These are phyloP conservation scores for Drosophila persimilis DNA, from an alignment of 1,140 invertebrate genomes.

Conservation along the genomic window DNA sequence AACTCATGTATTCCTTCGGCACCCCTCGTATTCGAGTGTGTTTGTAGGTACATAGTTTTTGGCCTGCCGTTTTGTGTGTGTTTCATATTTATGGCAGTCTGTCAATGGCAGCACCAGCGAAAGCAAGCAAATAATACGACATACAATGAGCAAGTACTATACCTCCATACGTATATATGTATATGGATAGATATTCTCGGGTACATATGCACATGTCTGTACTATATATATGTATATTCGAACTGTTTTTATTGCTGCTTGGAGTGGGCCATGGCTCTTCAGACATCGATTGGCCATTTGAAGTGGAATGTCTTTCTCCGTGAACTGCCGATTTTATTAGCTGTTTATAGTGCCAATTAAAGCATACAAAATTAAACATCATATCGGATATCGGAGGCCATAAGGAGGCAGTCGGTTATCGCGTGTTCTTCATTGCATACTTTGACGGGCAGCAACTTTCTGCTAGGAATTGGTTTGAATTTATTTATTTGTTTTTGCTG, in stretches of 20 bases:
- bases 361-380: conserved; percentile 44
- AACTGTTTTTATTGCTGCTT: conserved; percentile 68
- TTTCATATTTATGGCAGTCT: conserved; percentile 75
- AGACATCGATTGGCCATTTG: conserved; percentile 60
- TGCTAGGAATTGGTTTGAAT: conserved; percentile 22
- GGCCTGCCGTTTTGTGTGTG: conserved; percentile 54
- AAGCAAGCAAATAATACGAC: conserved; percentile 48
- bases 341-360: conserved; percentile 67
- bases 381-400: not conserved
- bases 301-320: conserved; percentile 28
- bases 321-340: conserved; percentile 39
- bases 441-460: conserved; percentile 25
- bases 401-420: conserved; percentile 9
- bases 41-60: conserved; percentile 57
- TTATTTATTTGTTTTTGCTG: conserved; percentile 42
- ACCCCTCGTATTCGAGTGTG: conserved; percentile 32
- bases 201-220: conserved; percentile 49
- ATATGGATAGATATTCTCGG: conserved; percentile 4
- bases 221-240: conserved; percentile 45
- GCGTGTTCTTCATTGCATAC: conserved; percentile 35
- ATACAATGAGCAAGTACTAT: conserved; percentile 20
- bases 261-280: conserved; percentile 56
- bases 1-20: conserved; percentile 11
- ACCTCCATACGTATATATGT: conserved; percentile 20
- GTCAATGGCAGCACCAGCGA: conserved; percentile 60